phyloP scores from a whole-genome alignment of 37 sponge, comb jelly and placozoan species.

The Tethya wilhelma region DNA sequence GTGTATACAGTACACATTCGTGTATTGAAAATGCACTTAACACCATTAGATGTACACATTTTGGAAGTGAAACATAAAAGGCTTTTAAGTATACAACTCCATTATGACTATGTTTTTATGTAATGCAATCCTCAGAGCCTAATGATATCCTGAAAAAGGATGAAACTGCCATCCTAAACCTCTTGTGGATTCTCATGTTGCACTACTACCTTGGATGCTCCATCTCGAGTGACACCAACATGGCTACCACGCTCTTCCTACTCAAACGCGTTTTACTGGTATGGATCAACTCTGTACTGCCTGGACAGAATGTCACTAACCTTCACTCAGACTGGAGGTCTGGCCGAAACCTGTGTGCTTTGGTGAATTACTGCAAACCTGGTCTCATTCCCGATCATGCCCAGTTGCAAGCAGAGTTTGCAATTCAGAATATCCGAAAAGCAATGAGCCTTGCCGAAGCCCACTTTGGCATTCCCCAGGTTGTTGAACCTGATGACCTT shows the following conservation, averaged over 20 bases:
- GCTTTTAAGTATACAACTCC: too few relatives aligned
- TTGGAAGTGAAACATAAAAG: too few relatives aligned
- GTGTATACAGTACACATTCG: too few relatives aligned
- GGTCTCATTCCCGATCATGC: slow-evolving; percentile 52
- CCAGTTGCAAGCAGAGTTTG: slow-evolving; percentile 32
- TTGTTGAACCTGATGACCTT: slow-evolving; percentile 55
- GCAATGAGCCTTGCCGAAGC: slow-evolving; percentile 74
- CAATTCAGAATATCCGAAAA: slow-evolving; percentile 38
- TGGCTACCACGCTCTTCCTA: neutral
- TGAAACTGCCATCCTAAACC: slow-evolving; percentile 42
- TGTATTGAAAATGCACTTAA: too few relatives aligned
- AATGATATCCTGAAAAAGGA: slow-evolving; percentile 63
- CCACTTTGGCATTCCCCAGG: slow-evolving; percentile 63
- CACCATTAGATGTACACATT: too few relatives aligned
- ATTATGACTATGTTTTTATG: too few relatives aligned
- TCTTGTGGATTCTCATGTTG: slow-evolving; percentile 73
- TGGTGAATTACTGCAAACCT: slow-evolving; percentile 69
- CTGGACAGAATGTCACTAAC: slow-evolving; percentile 31
- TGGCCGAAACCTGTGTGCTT: slow-evolving; percentile 55
- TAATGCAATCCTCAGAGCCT: too few relatives aligned
- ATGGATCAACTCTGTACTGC: slow-evolving; percentile 70
- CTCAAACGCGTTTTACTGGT: slow-evolving; percentile 34
- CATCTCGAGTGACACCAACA: neutral
- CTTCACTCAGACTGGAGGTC: slow-evolving; percentile 76
- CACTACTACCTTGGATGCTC: slow-evolving; percentile 48